These are phyloP conservation scores for Salminus brasiliensis DNA, from an alignment of 2,113 vertebrate species.

Conservation along the genomic window DNA sequence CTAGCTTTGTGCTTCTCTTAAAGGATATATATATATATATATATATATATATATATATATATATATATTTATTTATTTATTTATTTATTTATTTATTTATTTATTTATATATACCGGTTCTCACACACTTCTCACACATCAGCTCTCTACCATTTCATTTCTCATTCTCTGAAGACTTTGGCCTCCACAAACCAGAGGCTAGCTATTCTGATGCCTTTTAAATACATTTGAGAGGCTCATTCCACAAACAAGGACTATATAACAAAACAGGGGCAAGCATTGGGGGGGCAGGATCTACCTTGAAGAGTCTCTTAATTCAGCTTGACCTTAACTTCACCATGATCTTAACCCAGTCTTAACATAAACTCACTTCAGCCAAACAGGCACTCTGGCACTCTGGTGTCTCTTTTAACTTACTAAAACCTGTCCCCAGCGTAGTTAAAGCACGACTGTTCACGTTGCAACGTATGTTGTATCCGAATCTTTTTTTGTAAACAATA, in stretches of 20 bases:
- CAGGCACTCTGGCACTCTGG: background rate
- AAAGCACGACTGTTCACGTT: too few species aligned
- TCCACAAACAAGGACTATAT: background rate
- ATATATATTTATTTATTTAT: too few species aligned
- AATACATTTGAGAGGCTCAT: background rate
- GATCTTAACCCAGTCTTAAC: too few species aligned
- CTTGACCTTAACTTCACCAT: too few species aligned
- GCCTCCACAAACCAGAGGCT: background rate
- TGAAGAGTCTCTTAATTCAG: background rate
- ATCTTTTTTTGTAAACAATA: too few species aligned
- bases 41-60: too few species aligned
- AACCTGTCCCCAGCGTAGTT: too few species aligned
- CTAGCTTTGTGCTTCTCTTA: slow-evolving; percentile 41
- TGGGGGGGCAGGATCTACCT: background rate
- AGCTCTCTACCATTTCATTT: slow-evolving; percentile 48
- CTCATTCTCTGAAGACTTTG: slow-evolving; percentile 18
- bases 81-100: too few species aligned
- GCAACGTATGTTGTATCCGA: too few species aligned
- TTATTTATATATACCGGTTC: slow-evolving; percentile 20
- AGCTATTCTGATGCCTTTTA: background rate
- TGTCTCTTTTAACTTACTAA: background rate
- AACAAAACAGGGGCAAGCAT: background rate
- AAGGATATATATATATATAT: slow-evolving; percentile 42
- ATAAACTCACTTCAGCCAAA: too few species aligned
- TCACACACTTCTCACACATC: slow-evolving; percentile 44